A percentile compares a stretch with the other conserved stretches of the same genome.
Evolutionary conservation across 1,140 invertebrate species (phyloP).

Genomic region (Saccostrea cuccullata): DNA sequence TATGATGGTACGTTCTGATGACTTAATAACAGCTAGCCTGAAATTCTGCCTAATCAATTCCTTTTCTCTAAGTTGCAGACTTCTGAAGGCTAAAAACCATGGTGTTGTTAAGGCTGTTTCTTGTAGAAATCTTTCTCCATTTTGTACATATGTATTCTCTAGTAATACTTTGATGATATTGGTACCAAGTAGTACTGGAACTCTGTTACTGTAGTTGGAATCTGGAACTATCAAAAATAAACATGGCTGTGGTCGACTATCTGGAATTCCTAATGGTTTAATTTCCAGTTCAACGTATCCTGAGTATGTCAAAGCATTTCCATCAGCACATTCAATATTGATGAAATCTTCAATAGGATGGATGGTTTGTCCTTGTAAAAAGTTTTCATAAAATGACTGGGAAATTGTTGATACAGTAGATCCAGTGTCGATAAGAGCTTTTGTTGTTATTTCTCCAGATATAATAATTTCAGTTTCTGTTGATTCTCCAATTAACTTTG

Average conservation of each 20-base stretch:
- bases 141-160: slow-evolving; percentile 24
- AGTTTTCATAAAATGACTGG: background rate
- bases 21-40: background rate
- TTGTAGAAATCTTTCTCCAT: slow-evolving; percentile 45
- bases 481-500: slow-evolving; percentile 2
- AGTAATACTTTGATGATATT: slow-evolving; percentile 50
- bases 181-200: slow-evolving; percentile 53
- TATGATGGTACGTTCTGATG: too few relatives aligned
- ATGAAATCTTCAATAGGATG: slow-evolving; percentile 48
- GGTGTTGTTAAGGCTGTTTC: slow-evolving; percentile 14
- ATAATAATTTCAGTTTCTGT: slow-evolving; percentile 1
- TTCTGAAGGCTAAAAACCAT: slow-evolving; percentile 47
- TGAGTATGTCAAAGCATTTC: slow-evolving; percentile 51
- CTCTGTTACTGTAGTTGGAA: slow-evolving; percentile 37
- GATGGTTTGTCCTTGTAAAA: slow-evolving; percentile 35
- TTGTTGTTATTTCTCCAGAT: background rate
- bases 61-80: slow-evolving; percentile 43
- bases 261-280: background rate
- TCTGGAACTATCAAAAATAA: slow-evolving; percentile 55
- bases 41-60: slow-evolving; percentile 36
- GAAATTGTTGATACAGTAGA: slow-evolving; percentile 41
- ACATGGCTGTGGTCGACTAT: background rate
- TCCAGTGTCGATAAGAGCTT: slow-evolving; percentile 40
- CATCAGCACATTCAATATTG: slow-evolving; percentile 60
- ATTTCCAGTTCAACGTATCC: slow-evolving; percentile 59